A percentile compares a stretch with the other conserved stretches of the same genome.
phyloP scores from a whole-genome alignment of 2,113 vertebrate species.

The Rhabdornis inornatus region DNA sequence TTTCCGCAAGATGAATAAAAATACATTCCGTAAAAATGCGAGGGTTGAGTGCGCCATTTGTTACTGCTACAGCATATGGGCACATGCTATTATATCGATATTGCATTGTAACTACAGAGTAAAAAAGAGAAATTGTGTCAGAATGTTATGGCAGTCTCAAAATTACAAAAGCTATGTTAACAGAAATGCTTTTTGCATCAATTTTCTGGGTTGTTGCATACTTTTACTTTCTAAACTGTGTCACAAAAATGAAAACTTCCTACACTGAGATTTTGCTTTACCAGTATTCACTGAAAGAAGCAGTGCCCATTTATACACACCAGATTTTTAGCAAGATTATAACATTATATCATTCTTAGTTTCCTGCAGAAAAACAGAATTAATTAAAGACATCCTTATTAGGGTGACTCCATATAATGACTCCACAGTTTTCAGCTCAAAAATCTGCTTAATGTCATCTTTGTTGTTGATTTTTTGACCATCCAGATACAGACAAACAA shows the following conservation, averaged over 20 bases:
- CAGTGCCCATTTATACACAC: not conserved
- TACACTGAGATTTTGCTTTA: not conserved
- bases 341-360: not conserved
- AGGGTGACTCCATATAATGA: not conserved
- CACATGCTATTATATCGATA: not conserved
- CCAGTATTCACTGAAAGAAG: not conserved
- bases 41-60: not conserved
- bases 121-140: not conserved
- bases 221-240: not conserved
- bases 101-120: not conserved
- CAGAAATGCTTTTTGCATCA: not conserved
- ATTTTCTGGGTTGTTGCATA: not conserved
- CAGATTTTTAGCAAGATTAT: not conserved
- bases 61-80: not conserved
- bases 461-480: conserved; percentile 4
- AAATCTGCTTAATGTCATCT: conserved; percentile 12
- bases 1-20: not conserved
- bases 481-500: conserved; percentile 35
- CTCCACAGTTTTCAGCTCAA: conserved; percentile 31
- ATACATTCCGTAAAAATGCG: not conserved
- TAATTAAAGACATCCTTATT: not conserved
- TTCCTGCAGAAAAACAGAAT: not conserved
- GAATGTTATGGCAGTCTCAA: not conserved
- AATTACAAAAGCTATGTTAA: not conserved
- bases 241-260: not conserved